phyloP scores from a whole-genome alignment of 2,113 vertebrate species.

The Myotis davidii region DNA sequence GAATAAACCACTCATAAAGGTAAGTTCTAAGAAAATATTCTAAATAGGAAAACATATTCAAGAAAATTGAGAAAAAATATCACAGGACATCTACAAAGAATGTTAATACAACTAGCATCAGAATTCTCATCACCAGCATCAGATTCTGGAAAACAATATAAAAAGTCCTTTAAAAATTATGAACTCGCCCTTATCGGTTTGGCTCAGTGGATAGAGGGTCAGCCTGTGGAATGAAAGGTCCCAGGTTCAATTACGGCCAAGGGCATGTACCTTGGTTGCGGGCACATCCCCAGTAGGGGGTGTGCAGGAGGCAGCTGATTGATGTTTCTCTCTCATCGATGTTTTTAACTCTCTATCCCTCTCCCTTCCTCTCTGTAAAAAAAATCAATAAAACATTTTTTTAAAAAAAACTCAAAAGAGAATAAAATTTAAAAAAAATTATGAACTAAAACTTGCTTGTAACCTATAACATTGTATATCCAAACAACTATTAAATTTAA shows the following conservation, averaged over 20 bases:
- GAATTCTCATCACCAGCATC: background rate
- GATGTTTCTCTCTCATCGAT: too few relatives aligned
- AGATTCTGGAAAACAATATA: background rate
- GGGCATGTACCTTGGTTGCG: too few relatives aligned
- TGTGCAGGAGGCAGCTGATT: too few relatives aligned
- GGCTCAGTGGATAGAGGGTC: too few relatives aligned
- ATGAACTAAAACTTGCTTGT: background rate
- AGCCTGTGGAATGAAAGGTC: too few relatives aligned
- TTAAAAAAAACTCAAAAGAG: too few relatives aligned
- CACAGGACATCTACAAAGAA: background rate
- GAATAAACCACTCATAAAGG: background rate
- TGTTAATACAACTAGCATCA: background rate
- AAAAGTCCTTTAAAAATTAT: background rate
- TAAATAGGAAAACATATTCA: background rate
- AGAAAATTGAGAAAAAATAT: background rate
- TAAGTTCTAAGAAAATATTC: background rate
- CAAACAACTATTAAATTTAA: background rate
- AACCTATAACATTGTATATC: background rate
- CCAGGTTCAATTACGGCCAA: too few relatives aligned
- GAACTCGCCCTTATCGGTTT: background rate
- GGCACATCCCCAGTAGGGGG: too few relatives aligned
- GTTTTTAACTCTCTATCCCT: too few relatives aligned
- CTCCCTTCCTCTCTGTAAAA: too few relatives aligned
- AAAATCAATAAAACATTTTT: too few relatives aligned
- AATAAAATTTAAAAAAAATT: background rate